Base-by-base conservation (phyloP, 2,888 invertebrate genomes). In the Oithona nana region DNA sequence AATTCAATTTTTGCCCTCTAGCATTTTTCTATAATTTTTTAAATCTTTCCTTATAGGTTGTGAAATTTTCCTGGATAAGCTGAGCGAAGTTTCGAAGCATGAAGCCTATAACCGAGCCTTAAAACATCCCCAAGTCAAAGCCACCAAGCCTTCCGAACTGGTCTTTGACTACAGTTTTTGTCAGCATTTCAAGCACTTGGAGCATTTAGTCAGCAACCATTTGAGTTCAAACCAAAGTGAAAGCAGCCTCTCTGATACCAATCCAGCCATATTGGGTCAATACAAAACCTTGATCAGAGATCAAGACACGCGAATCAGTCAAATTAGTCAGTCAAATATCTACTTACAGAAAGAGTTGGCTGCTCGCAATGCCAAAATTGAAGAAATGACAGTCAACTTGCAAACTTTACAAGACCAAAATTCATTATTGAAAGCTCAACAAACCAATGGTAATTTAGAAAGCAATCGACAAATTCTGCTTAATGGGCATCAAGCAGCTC, bases 81-180 rank as follows among this genome's bases (percentile, higher is more conserved):
- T 98, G 64, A 81, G 83, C 60, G 86, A 88, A 67, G 84, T 97
- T 63, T 81, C 86, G 0, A 82, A 86, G 60, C 88, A 89, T 71
- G 97, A 97, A 75, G 79, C 83, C 51, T 98, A 95, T 75, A 87
- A 86, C 63, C 81, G 83, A 70, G 90, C 95, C 20, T 83, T 89
- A 24, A 95, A 97, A 72, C 88, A 88, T 69, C 93, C 97, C 0
- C 93, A 95, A 74, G 80, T 88, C 30, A 79, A 83, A 54, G 86
- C 84, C 13, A 83, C 83, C 71, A 77, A 80, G 62, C 76, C 87
- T 2, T 76, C 76, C 0, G 93, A 95, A 66, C 78, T 95, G 22
- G 76, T 94, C 62, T 78, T 98, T 51, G 97, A 98, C 73, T 89
- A 88, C 72, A 90, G 94, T 74, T 98, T 95, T 76, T 93, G 94